These are phyloP conservation scores for Micropoecilia bifurca DNA, from an alignment of 2,797 vertebrate genomes.

Conservation along the genomic window DNA sequence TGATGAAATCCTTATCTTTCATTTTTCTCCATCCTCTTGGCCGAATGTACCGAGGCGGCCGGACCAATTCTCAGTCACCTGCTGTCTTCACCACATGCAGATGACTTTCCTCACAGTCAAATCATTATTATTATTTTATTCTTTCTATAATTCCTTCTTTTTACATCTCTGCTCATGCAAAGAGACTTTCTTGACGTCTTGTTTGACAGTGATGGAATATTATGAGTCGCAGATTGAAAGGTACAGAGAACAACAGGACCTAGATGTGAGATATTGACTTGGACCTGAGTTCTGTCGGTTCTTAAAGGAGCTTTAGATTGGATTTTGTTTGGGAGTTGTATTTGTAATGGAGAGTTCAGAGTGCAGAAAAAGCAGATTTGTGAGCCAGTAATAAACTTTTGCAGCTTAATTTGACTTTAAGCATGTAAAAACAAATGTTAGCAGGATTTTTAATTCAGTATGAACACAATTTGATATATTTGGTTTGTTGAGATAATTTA, in stretches of 20 bases:
- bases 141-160: neutral
- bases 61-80: neutral
- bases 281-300: neutral
- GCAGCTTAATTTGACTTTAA: neutral
- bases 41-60: neutral
- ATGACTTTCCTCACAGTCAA: neutral
- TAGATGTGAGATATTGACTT: neutral
- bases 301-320: neutral
- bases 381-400: neutral
- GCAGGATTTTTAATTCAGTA: neutral
- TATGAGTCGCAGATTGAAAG: neutral
- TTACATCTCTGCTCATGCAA: neutral
- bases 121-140: neutral
- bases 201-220: neutral
- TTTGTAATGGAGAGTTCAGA: neutral
- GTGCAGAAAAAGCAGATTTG: neutral
- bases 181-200: neutral
- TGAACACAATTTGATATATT: neutral
- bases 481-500: neutral
- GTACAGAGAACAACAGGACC: neutral
- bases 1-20: conserved; percentile 1
- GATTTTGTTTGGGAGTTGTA: neutral
- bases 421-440: neutral
- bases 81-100: neutral
- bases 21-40: neutral